phyloP scores from a whole-genome alignment of 1,140 invertebrate species.

The Aethina tumida region DNA sequence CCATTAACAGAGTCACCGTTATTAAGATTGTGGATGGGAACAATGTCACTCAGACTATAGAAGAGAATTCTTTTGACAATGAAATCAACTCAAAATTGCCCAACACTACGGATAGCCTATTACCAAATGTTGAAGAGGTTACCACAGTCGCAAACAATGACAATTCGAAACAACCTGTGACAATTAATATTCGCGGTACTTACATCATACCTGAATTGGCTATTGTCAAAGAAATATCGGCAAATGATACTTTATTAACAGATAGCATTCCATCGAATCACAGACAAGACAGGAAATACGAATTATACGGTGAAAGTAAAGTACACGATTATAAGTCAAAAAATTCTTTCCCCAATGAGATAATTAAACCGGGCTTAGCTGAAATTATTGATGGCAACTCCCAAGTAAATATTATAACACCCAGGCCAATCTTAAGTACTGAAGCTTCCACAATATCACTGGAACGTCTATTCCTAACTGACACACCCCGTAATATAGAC shows the following conservation, averaged over 20 bases:
- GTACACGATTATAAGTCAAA: conserved; percentile 7
- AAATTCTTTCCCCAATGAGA: conserved; percentile 2
- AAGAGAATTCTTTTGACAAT: too few species aligned
- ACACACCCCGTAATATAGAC: conserved; percentile 25
- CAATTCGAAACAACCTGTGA: too few species aligned
- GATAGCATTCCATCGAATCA: conserved; percentile 3
- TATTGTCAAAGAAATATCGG: neutral
- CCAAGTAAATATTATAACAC: conserved; percentile 30
- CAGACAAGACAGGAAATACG: neutral
- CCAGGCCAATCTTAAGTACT: conserved; percentile 25
- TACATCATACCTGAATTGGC: too few species aligned
- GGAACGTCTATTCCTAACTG: conserved; percentile 50
- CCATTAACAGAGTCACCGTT: conserved; percentile 51
- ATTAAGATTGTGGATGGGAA: conserved; percentile 48
- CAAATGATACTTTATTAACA: neutral
- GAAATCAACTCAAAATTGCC: too few species aligned
- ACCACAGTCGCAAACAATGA: too few species aligned
- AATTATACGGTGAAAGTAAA: conserved; percentile 10
- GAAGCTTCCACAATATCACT: conserved; percentile 53
- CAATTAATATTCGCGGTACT: too few species aligned
- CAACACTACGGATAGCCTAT: too few species aligned
- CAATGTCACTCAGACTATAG: conserved; percentile 19
- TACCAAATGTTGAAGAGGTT: too few species aligned
- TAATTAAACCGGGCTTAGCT: conserved; percentile 4
- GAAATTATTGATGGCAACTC: conserved; percentile 30